A percentile compares a stretch with the other conserved stretches of the same genome.
These are phyloP conservation scores for Galemys pyrenaicus DNA, from an alignment of 2,113 vertebrate species.

Conservation along the genomic window DNA sequence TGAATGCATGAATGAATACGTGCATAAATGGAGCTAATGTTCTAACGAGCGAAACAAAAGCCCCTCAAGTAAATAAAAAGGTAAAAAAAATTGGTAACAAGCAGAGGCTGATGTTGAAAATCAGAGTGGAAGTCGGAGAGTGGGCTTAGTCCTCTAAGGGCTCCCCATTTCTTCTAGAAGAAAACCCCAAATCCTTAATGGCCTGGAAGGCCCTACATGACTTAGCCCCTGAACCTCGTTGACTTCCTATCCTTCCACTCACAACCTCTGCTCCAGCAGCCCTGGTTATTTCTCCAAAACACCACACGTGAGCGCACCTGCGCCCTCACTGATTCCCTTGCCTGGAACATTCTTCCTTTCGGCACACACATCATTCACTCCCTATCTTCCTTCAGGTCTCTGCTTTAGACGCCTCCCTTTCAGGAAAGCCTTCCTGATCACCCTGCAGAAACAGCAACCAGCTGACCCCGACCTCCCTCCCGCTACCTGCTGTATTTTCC, in stretches of 20 bases:
- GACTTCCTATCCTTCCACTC: neutral
- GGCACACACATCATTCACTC: neutral
- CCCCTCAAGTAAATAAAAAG: neutral
- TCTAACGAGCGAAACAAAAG: neutral
- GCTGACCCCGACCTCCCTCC: neutral
- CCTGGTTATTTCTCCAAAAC: neutral
- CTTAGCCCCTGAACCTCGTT: accelerated
- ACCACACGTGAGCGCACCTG: neutral
- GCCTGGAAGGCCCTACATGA: neutral
- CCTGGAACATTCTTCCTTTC: neutral
- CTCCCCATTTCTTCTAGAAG: neutral
- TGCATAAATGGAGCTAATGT: neutral
- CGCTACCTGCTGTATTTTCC: neutral
- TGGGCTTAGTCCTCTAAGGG: neutral
- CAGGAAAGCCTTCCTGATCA: neutral
- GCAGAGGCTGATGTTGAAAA: neutral
- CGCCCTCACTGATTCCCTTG: neutral
- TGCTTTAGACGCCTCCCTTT: neutral
- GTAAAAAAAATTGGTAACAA: neutral
- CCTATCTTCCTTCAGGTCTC: neutral
- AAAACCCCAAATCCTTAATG: neutral
- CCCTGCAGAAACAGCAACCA: neutral
- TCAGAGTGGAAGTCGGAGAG: neutral
- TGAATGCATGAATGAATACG: neutral
- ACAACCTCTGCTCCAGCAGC: neutral